Percentiles rank a stretch among this genome's conserved stretches.
These are phyloP conservation scores for Spinus pinus DNA, from an alignment of 2,797 vertebrate species.

Conservation along the genomic window DNA sequence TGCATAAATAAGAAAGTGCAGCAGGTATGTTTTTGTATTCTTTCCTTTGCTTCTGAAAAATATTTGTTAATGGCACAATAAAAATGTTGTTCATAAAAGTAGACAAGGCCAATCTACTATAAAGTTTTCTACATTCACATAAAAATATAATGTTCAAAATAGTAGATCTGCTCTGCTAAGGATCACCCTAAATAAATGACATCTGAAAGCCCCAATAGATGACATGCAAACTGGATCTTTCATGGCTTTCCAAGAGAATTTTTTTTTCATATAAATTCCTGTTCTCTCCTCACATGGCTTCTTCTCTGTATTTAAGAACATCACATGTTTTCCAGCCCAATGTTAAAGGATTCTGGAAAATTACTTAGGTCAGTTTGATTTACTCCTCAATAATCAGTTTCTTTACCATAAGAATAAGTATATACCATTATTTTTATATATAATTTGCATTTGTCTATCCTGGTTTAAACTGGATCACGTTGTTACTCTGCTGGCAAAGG, in stretches of 20 bases:
- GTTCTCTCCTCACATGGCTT: not conserved
- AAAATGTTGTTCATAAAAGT: slow-evolving; percentile 7
- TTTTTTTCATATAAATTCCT: not conserved
- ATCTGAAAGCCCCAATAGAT: not conserved
- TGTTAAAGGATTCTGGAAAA: not conserved
- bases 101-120: not conserved
- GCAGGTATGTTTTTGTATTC: not conserved
- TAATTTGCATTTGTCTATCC: not conserved
- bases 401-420: not conserved
- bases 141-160: not conserved
- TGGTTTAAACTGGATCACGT: not conserved
- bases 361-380: not conserved
- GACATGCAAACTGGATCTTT: not conserved
- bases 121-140: not conserved
- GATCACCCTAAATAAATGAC: not conserved
- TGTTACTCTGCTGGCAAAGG: not conserved
- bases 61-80: not conserved
- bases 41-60: slow-evolving; percentile 11
- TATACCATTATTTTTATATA: not conserved
- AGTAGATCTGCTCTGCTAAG: not conserved
- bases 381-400: not conserved
- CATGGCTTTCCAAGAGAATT: not conserved
- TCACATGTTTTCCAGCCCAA: not conserved
- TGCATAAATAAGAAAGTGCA: slow-evolving; percentile 19
- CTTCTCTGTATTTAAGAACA: not conserved